Evolutionary conservation across 2,888 invertebrate species (phyloP), one percentile per base, ranked within the genome.

Genomic region (Ophioninae sp.): DNA sequence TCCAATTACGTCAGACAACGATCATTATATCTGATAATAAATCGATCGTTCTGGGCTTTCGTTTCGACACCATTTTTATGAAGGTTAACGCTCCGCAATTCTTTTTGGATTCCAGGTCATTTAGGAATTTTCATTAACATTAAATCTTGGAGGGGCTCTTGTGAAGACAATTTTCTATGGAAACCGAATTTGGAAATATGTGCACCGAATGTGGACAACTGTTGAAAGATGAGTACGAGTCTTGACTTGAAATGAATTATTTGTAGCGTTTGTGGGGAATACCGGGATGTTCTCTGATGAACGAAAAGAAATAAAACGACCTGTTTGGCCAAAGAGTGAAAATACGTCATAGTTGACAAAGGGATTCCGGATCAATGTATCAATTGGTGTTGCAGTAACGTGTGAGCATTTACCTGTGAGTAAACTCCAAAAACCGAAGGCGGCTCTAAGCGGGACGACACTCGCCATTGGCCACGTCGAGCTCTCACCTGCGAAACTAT

Each of bases 341-440:
- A 51, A 6, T 13, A 2, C 51, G 17, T 10, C 9, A 44, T 44
- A 44, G 3, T 13, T 44, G 10, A 10, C 10, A 44, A 10, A 44
- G 44, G 9, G 3, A 44, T 51, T 5, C 51, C 17, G 41, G 0
- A 41, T 2, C 13, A 13, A 63, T 67, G 22, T 67, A 44, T 44
- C 44, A 22, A 20, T 67, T 23, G 17, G 65, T 37, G 20, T 63
- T 75, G 17, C 8, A 51, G 51, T 17, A 9, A 41, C 6, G 41
- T 7, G 6, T 51, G 13, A n/a, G 59, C 44, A 69, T 75, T 85
- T 78, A 89, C 91, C 90, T 77, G 89, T 91, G 82, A 96, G 90
- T 7, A 94, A 37, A 13, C 95, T 95, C 96, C 96, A 96, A 90
- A 96, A 96, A 30, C 95, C 87, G 64, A 96, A 94, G 2, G 95